Base-by-base conservation (phyloP, 1,140 invertebrate genomes). In the Maniola jurtina region DNA sequence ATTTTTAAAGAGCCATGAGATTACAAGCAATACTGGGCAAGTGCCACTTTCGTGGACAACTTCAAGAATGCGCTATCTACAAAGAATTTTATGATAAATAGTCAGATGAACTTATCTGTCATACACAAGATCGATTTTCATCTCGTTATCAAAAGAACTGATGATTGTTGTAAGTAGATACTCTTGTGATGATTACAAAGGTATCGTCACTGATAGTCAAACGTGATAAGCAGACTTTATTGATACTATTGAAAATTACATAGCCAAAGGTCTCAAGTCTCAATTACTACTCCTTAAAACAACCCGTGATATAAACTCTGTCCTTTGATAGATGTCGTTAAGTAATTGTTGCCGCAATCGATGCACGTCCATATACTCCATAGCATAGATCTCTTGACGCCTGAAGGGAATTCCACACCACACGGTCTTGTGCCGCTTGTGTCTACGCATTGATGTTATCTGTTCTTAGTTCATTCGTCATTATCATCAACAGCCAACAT, bases 61-160 rank as follows among this genome's bases (percentile, higher is more conserved):
- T 72, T 61, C 63, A 42, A 68, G 57, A 71, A 69, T 71, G 66
- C 64, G 52, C 48, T 34, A 50, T 38, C 34, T 14, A 71, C 61
- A 63, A 63, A 34, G 60, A 47, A 25, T 69, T 70, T 62, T 54
- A 45, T 52, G 54, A 66, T 70, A 72, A 65, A 38, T 59, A 64
- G 57, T 54, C 34, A 45, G 45, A 64, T 70, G 64, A 65, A 64
- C 67, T 86, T 80, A 82, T 84, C 76, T 81, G 10, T 40, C 73
- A 79, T 42, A 62, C 73, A 78, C 42, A 62, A 66, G 66, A 66
- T 80, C 64, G 50, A 73, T 75, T 72, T 68, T 66, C 69, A 73
- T 72, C 33, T 57, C 25, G 50, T 80, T 80, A 81, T 80, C 77
- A 58, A 66, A 77, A 77, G 72, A 71, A 65, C 34, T 63, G 52